Base-by-base conservation (phyloP, 2,888 invertebrate genomes). In the Cerastis leucographa region DNA sequence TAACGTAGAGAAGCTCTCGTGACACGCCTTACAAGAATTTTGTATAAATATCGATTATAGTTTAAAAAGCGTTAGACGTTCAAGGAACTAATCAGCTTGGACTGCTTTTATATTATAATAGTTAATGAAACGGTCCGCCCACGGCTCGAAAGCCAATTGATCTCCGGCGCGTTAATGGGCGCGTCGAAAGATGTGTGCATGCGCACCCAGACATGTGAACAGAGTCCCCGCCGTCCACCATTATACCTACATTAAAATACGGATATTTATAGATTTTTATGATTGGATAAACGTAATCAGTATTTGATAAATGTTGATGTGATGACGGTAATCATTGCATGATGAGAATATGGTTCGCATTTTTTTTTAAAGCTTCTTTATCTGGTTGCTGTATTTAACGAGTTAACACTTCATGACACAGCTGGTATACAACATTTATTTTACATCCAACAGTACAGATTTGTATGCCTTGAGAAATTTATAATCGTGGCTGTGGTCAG, bases 101-200 rank as follows among this genome's bases (percentile, higher is more conserved):
- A 93, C 93, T 94, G 93, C 93, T 95, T 95, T 95, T 93, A 94
- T 94, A 94, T 94, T 94, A 94, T 94, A 95, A 95, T 95, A 94
- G 94, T 94, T 95, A 96, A 96, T 96, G 95, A 95, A 96, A 93
- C 92, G 94, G 91, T 93, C 94, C 96, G 95, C 96, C 96, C 94
- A 96, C 96, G 91, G 89, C 87, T 88, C 91, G 90, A 92, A 92
- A 92, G 91, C 93, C 92, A 94, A 94, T 95, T 95, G 95, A 95
- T 95, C 95, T 95, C 91, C 74, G 86, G 92, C 93, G 93, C 92
- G 93, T 94, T 95, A 95, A 95, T 93, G 92, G 94, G 91, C 91
- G 92, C 92, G 93, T 93, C 92, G 94, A 94, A 93, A 94, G 93
- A 94, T 93, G 92, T 92, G 93, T 91, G 92, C 92, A 88, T 87